A percentile compares a stretch with the other conserved stretches of the same genome.
Conservation (phyloP, 2,113 vertebrate species). For the Scytalopus superciliaris region DNA sequence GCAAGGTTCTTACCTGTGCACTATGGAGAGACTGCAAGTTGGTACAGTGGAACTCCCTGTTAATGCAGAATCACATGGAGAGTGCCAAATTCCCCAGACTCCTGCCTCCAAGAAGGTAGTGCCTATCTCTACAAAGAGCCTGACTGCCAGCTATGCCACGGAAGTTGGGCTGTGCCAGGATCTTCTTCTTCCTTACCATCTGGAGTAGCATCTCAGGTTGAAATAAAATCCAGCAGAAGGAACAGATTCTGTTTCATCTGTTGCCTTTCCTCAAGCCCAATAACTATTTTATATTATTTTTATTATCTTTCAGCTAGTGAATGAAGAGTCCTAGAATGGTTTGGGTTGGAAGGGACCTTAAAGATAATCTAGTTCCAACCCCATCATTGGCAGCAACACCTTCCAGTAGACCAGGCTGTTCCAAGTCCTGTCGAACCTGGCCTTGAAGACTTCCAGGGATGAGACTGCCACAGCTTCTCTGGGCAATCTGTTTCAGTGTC, state of each 20-base stretch:
- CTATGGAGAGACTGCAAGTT: neutral
- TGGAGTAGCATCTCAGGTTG: neutral
- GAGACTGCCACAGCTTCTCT: neutral
- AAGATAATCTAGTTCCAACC: neutral
- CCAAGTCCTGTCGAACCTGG: neutral
- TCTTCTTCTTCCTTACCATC: conserved; percentile 7
- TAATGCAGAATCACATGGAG: neutral
- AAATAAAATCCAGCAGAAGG: neutral
- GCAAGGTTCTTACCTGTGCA: neutral
- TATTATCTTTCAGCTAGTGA: neutral
- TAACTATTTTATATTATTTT: neutral
- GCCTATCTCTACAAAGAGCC: neutral
- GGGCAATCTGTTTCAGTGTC: neutral
- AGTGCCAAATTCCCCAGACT: neutral
- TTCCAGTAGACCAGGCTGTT: neutral
- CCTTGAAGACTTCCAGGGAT: neutral
- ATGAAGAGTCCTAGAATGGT: neutral
- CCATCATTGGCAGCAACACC: neutral
- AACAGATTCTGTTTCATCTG: neutral
- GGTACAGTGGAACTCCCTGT: neutral
- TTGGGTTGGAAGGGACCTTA: neutral
- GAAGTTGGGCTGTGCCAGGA: conserved; percentile 17
- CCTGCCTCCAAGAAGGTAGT: neutral
- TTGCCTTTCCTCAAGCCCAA: neutral
- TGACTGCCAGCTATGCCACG: neutral